Percentiles rank a stretch among this genome's conserved stretches.
These are phyloP conservation scores for Nothobranchius furzeri DNA, from an alignment of 2,113 vertebrate species.

Conservation along the genomic window DNA sequence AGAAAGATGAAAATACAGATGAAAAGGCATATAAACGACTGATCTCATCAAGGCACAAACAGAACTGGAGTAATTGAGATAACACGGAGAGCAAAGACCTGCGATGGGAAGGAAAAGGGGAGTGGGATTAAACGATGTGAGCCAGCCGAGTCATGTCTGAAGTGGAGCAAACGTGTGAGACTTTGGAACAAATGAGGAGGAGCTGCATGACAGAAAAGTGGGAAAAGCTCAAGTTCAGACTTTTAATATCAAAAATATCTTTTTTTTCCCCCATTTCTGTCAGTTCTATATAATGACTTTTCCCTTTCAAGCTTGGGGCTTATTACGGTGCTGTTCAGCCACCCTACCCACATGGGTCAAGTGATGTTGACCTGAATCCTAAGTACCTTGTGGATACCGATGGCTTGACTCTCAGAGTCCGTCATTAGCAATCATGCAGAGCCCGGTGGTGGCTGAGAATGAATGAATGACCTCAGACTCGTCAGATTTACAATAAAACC, in stretches of 20 bases:
- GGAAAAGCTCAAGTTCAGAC: slow-evolving; percentile 25
- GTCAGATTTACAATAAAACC: slow-evolving; percentile 1
- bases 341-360: slow-evolving; percentile 40
- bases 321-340: slow-evolving; percentile 51
- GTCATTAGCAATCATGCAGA: slow-evolving; percentile 31
- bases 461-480: slow-evolving; percentile 6
- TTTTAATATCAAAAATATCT: slow-evolving; percentile 34
- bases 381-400: slow-evolving; percentile 44
- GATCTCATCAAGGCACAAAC: slow-evolving; percentile 38
- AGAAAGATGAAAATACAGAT: slow-evolving; percentile 38
- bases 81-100: slow-evolving; percentile 27
- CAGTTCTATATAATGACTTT: slow-evolving; percentile 47
- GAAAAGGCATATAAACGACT: slow-evolving; percentile 44
- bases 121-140: slow-evolving; percentile 33
- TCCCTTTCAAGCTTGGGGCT: slow-evolving; percentile 40
- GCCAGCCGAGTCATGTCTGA: slow-evolving; percentile 7
- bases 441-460: background rate
- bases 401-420: slow-evolving; percentile 29
- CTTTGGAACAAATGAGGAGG: slow-evolving; percentile 12
- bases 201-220: slow-evolving; percentile 23
- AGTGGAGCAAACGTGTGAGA: slow-evolving; percentile 37
- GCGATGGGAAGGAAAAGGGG: slow-evolving; percentile 6
- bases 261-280: background rate
- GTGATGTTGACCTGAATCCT: slow-evolving; percentile 63
- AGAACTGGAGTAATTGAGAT: slow-evolving; percentile 36